Evolutionary conservation across 2,888 invertebrate species (phyloP).

Genomic region (Hirudinaria manillensis): DNA sequence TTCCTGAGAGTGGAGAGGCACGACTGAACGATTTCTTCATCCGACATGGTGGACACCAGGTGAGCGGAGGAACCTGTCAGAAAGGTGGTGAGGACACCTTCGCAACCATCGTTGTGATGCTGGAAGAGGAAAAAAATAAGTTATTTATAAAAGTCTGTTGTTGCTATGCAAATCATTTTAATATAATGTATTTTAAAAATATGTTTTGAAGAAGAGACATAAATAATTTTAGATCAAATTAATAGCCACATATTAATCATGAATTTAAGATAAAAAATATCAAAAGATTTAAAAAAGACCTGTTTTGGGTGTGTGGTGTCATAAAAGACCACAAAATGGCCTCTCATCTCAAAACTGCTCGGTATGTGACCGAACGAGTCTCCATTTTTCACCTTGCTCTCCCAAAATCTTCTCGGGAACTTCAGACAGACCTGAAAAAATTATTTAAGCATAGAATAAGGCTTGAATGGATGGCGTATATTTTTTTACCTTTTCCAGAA

Average conservation of each 20-base stretch:
- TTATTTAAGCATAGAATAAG: background rate
- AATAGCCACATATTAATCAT: slow-evolving; percentile 29
- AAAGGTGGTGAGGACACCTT: slow-evolving; percentile 52
- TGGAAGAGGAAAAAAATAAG: background rate
- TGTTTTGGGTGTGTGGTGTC: slow-evolving; percentile 48
- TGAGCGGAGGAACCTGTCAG: slow-evolving; percentile 53
- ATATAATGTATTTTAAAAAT: background rate
- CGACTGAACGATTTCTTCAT: slow-evolving; percentile 42
- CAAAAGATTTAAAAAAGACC: background rate
- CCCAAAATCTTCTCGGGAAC: slow-evolving; percentile 55
- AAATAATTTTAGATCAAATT: slow-evolving; percentile 23
- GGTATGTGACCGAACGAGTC: slow-evolving; percentile 55
- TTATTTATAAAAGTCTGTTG: background rate
- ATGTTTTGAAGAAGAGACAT: too few species aligned
- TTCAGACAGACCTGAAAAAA: slow-evolving; percentile 50
- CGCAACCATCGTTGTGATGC: slow-evolving; percentile 12
- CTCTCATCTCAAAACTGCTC: slow-evolving; percentile 44
- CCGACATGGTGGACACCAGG: slow-evolving; percentile 39
- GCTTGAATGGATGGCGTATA: background rate
- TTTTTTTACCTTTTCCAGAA: slow-evolving; percentile 55
- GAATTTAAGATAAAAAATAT: background rate
- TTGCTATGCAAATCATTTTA: slow-evolving; percentile 8
- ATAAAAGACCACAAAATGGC: slow-evolving; percentile 56
- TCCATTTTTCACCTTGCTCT: slow-evolving; percentile 45
- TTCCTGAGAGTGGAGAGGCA: slow-evolving; percentile 51